Evolutionary conservation across 2,888 invertebrate species (phyloP), one percentile per base, ranked within the genome.

Genomic region (Helleia helle): DNA sequence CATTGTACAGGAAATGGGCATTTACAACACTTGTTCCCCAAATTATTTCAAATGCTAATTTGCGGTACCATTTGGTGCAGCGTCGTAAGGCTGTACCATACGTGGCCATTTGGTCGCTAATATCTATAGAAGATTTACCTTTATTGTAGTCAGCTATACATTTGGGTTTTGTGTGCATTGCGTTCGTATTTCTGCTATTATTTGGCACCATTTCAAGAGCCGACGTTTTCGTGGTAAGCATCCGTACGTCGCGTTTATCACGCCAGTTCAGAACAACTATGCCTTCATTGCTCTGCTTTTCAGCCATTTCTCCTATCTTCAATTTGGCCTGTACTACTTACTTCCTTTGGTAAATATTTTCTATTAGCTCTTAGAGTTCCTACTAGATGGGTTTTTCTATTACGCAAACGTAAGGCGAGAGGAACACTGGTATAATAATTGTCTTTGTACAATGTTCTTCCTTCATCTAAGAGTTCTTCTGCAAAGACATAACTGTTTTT

Each of bases 401-500:
- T 47, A 38, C 40, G 36, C 17, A 40, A 36, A 26, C 42, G 39
- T 31, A 31, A 26, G 12, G 38, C 41, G 11, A 44, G 31, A 8
- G 47, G 42, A 17, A 49, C 40, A 44, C 51, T 51, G 12, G 50
- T 47, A 36, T 52, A 54, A 42, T 46, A 51, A 31, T 50, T 52
- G 40, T 50, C 53, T 24, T 51, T 54, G 25, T 50, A 52, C 34
- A 53, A 41, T 3, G 48, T 49, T 25, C 46, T 43, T 4, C 50
- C 46, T 26, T 37, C 27, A 15, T 46, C 14, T 6, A 48, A 29
- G n/a, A 48, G 42, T 18, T 28, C 46, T 6, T 50, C 40, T 34
- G 46, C 42, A 18, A 47, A 41, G 38, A 36, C 27, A 49, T 24
- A 5, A 44, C 49, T 26, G 38, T 29, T 27, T 50, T 49, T 40